phyloP scores from a whole-genome alignment of 2,888 invertebrate species.

The Stegophylla sp. region DNA sequence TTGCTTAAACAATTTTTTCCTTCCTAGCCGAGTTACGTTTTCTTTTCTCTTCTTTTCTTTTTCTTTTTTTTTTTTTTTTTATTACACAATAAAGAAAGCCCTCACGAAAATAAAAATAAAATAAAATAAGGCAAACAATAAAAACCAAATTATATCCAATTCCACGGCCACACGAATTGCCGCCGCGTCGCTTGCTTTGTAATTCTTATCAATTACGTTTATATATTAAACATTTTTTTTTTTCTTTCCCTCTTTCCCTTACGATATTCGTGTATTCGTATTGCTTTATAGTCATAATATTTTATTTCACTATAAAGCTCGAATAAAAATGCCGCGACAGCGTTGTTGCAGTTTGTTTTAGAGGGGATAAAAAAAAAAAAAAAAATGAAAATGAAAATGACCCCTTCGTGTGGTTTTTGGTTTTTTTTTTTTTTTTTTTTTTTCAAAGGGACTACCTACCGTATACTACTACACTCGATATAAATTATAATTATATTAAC shows the following conservation, averaged over 20 bases:
- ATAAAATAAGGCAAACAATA: slow-evolving; percentile 51
- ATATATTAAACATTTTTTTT: slow-evolving; percentile 21
- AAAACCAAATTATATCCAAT: slow-evolving; percentile 49
- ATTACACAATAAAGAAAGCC: slow-evolving; percentile 49
- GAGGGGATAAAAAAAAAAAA: no score
- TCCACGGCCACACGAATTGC: slow-evolving; percentile 34
- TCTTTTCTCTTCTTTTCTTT: no score
- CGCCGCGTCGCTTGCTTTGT: slow-evolving; percentile 24
- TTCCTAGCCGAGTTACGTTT: slow-evolving; percentile 2
- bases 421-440: no score
- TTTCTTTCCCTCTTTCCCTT: neutral
- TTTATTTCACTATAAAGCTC: slow-evolving; percentile 27
- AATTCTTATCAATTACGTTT: slow-evolving; percentile 48
- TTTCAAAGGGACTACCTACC: neutral
- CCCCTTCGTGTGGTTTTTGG: slow-evolving; percentile 23
- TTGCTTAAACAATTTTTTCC: slow-evolving; percentile 42
- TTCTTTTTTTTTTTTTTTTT: slow-evolving; percentile 17
- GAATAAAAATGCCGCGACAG: slow-evolving; percentile 1
- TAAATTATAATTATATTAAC: slow-evolving; percentile 59
- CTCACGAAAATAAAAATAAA: slow-evolving; percentile 4
- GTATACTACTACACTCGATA: slow-evolving; percentile 26
- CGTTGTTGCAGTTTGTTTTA: neutral
- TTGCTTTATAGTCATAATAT: slow-evolving; percentile 19
- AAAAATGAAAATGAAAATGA: slow-evolving; percentile 51
- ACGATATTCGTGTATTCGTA: no score